Conservation (phyloP, 2,888 invertebrate species). For the Drosophila birchii region DNA sequence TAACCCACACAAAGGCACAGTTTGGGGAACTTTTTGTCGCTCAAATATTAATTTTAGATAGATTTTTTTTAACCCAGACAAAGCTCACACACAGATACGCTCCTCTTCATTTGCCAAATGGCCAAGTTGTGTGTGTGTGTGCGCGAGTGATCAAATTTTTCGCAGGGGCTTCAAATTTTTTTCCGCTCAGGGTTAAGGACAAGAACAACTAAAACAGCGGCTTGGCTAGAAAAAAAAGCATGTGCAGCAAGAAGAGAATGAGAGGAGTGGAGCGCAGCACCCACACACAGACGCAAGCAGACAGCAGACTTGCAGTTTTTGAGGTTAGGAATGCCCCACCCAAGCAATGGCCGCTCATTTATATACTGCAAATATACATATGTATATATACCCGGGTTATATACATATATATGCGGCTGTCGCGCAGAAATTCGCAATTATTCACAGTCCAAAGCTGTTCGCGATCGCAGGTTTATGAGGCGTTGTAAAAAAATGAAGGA, state of each 20-base stretch:
- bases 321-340: slow-evolving; percentile 82
- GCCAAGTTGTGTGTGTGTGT: slow-evolving; percentile 19
- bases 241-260: slow-evolving; percentile 55
- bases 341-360: slow-evolving; percentile 74
- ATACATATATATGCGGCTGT: slow-evolving; percentile 56
- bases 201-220: slow-evolving; percentile 38
- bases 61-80: slow-evolving; percentile 61
- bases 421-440: slow-evolving; percentile 77
- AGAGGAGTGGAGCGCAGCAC: slow-evolving; percentile 43
- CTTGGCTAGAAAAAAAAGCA: slow-evolving; percentile 58
- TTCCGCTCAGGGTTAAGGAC: slow-evolving; percentile 69
- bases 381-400: slow-evolving; percentile 29
- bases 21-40: slow-evolving; percentile 64
- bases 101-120: slow-evolving; percentile 15
- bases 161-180: slow-evolving; percentile 31
- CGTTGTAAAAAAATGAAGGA: slow-evolving; percentile 58
- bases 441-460: slow-evolving; percentile 76
- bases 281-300: slow-evolving; percentile 51
- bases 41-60: slow-evolving; percentile 80
- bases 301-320: slow-evolving; percentile 68
- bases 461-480: slow-evolving; percentile 74
- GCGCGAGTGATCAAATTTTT: slow-evolving; percentile 45
- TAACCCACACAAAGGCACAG: slow-evolving; percentile 33
- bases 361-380: slow-evolving; percentile 43
- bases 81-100: slow-evolving; percentile 46